Conservation (phyloP, 2,113 vertebrate species). For the Blennius ocellaris region DNA sequence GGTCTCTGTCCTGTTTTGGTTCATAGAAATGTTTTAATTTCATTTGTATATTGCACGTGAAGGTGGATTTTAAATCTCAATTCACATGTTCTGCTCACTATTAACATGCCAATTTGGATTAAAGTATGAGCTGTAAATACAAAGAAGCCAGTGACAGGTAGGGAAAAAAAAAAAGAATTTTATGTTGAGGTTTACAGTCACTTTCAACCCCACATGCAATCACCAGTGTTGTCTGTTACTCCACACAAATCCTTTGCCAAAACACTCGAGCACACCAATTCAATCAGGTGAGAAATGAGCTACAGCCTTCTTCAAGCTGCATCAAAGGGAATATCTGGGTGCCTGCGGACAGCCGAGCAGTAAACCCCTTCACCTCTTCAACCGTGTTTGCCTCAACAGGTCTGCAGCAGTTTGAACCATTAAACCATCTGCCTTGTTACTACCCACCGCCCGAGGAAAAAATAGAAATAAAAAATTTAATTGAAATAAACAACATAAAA, state of each 20-base stretch:
- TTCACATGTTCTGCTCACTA: constrained; percentile 8
- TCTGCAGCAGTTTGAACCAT: constrained; percentile 12
- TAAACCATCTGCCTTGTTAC: constrained; percentile 9
- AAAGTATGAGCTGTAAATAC: constrained; percentile 6
- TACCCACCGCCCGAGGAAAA: constrained; percentile 3
- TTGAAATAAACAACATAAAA: constrained; percentile 21
- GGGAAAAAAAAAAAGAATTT: constrained; percentile 11
- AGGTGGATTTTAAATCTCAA: not conserved
- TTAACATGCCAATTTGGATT: constrained; percentile 7
- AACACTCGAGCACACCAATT: constrained; percentile 1
- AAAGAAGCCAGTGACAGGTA: constrained; percentile 10
- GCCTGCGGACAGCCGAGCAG: not conserved
- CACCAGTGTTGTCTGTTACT: constrained; percentile 21
- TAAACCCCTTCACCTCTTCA: constrained; percentile 17
- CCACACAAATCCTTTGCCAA: constrained; percentile 5
- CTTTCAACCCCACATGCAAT: constrained; percentile 16
- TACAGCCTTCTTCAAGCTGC: constrained; percentile 17
- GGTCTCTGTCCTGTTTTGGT: constrained; percentile 6
- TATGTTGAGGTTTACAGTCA: constrained; percentile 22
- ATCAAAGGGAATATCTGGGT: constrained; percentile 41
- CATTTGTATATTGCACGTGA: not conserved
- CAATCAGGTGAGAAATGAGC: constrained; percentile 28
- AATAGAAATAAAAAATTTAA: not conserved
- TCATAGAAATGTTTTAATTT: constrained; percentile 7
- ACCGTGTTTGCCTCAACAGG: constrained; percentile 14